Conservation (phyloP, 2,797 vertebrate genomes). For the Gymnoscopelus microlampas region DNA sequence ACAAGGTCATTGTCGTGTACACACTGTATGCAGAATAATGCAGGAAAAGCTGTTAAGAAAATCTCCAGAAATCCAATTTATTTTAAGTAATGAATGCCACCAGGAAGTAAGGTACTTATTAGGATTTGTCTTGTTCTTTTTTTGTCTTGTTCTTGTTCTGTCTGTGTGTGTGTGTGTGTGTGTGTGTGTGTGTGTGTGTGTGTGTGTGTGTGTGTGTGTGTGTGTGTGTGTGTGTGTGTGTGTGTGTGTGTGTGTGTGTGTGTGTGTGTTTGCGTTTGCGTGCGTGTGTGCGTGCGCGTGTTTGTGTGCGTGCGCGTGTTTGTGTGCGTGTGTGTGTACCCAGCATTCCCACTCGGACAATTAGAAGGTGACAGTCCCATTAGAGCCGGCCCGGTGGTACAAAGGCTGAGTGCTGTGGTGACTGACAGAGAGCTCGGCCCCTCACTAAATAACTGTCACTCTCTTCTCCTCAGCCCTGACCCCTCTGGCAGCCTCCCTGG, state of each 20-base stretch:
- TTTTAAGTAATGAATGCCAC: not conserved
- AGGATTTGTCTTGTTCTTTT: no score
- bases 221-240: constrained; percentile 3
- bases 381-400: constrained; percentile 59
- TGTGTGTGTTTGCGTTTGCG: not conserved
- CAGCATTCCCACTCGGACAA: constrained; percentile 63
- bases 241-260: constrained; percentile 31
- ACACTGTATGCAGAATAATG: no score
- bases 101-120: no score
- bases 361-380: constrained; percentile 78
- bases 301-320: not conserved
- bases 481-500: constrained; percentile 69
- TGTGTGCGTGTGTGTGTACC: constrained; percentile 50
- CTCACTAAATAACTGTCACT: constrained; percentile 77
- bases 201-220: constrained; percentile 29
- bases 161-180: constrained; percentile 31
- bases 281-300: constrained; percentile 21
- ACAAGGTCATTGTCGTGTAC: no score
- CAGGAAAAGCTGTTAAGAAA: not conserved
- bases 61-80: not conserved
- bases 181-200: constrained; percentile 3
- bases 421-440: constrained; percentile 67
- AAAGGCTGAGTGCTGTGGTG: constrained; percentile 66
- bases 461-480: constrained; percentile 67
- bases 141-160: constrained; percentile 1